Evolutionary conservation across 2,888 invertebrate species (phyloP).

Genomic region (Dione vanillae): DNA sequence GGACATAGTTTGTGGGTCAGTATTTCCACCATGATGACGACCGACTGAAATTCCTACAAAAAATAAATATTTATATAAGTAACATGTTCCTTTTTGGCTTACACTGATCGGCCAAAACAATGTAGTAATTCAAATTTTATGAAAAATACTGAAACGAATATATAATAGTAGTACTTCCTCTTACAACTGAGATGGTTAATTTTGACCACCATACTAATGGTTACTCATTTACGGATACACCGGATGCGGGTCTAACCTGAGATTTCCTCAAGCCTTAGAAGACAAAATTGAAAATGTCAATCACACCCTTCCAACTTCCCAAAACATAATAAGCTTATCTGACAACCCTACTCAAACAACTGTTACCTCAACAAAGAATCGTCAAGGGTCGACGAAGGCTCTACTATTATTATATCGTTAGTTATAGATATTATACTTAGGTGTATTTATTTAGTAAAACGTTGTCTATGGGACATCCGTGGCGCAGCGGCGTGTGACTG

Average conservation of each 20-base stretch:
- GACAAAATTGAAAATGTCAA: slow-evolving; percentile 58
- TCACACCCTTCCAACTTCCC: slow-evolving; percentile 50
- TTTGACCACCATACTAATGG: not conserved
- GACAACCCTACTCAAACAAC: slow-evolving; percentile 38
- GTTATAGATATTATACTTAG: not conserved
- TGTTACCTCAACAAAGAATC: slow-evolving; percentile 20
- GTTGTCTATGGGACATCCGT: not conserved
- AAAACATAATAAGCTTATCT: slow-evolving; percentile 30
- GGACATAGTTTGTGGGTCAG: no score
- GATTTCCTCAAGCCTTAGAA: slow-evolving; percentile 9
- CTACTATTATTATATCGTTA: slow-evolving; percentile 13
- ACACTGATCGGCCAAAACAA: no score
- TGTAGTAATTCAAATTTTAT: no score
- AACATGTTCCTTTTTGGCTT: no score
- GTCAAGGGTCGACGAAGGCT: slow-evolving; percentile 4
- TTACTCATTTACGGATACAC: slow-evolving; percentile 26
- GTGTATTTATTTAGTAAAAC: not conserved
- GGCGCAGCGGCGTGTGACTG: not conserved
- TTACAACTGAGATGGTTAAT: not conserved
- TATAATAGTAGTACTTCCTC: not conserved
- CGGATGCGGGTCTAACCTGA: slow-evolving; percentile 24
- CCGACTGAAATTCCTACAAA: no score
- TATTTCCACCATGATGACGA: no score
- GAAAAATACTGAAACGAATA: not conserved
- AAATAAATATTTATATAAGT: not conserved